Conservation (phyloP, 2,113 vertebrate genomes). For the Isichthys henryi region DNA sequence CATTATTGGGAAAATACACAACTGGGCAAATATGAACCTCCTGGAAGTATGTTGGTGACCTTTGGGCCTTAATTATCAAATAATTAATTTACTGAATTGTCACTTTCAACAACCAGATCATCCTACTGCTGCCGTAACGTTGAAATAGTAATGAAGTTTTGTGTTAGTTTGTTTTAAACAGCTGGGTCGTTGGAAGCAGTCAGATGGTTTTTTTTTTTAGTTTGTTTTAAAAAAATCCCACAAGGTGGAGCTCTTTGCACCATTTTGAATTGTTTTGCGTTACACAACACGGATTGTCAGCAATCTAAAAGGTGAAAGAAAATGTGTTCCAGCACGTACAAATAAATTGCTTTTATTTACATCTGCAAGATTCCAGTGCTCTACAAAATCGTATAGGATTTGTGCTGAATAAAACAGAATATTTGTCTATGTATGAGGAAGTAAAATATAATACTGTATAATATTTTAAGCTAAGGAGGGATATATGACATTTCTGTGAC, state of each 20-base stretch:
- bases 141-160: not conserved
- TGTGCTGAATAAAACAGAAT: not conserved
- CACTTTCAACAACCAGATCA: not conserved
- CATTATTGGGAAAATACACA: not conserved
- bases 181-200: not conserved
- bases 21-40: not conserved
- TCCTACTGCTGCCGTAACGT: not conserved
- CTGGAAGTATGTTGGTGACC: not conserved
- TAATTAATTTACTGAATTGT: not conserved
- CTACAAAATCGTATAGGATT: not conserved
- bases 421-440: not conserved
- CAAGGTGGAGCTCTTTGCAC: constrained; percentile 46
- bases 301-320: not conserved
- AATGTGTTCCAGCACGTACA: not conserved
- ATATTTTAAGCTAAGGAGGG: not conserved
- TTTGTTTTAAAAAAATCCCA: constrained; percentile 18
- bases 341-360: not conserved
- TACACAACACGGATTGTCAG: not conserved
- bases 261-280: constrained; percentile 19
- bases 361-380: not conserved
- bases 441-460: not conserved
- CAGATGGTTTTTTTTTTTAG: not conserved
- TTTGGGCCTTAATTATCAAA: not conserved
- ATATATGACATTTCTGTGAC: not conserved
- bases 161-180: not conserved